Evolutionary conservation across 2,113 vertebrate genomes (phyloP), one percentile per base, ranked within the genome.

Genomic region (Heptranchias perlo): DNA sequence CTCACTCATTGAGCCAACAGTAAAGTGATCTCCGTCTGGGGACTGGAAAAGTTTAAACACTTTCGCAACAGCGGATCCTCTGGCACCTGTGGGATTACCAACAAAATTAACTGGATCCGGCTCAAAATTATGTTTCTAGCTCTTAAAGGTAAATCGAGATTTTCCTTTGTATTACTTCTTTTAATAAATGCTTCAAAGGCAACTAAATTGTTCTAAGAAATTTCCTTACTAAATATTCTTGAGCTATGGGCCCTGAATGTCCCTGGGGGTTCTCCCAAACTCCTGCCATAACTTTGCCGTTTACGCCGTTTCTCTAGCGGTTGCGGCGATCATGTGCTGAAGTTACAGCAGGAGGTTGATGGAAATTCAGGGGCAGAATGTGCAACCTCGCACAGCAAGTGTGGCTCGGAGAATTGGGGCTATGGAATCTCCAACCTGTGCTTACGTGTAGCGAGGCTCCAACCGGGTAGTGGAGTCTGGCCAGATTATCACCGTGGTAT

Each of bases 1-100:
- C 96, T 99, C 98, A 2, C 99, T 99, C 86, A 97, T 97, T 0
- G 98, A 97, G 91, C 98, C 99, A 52, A 99, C 96, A 0, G 98
- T 99, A 96, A 99, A 99, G 95, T 97, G 96, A 96, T 99, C 98
- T 8, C 98, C 98, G 0, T 98, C 98, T 73, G 98, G 98, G 0
- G 98, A 98, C 96, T 96, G 97, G 96, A 99, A 99, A 3, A 98
- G 96, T 69, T 97, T 98, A 96, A 97, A 98, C 86, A 98, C 99
- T 82, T 97, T 97, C 94, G 99, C 99, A 25, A 98, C 97, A 0
- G 98, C 99, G 0, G 99, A 98, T 0, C 98, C 98, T 67, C 97
- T 98, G 89, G 98, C 98, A 96, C 99, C 99, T 99, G 97, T 96
- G 39, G 25, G 44, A 73, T 95, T 54, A 95, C 16, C 64, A 73